Evolutionary conservation across 2,888 invertebrate genomes (phyloP), one percentile per base, ranked within the genome.

Genomic region (Stenotaenia linearis): DNA sequence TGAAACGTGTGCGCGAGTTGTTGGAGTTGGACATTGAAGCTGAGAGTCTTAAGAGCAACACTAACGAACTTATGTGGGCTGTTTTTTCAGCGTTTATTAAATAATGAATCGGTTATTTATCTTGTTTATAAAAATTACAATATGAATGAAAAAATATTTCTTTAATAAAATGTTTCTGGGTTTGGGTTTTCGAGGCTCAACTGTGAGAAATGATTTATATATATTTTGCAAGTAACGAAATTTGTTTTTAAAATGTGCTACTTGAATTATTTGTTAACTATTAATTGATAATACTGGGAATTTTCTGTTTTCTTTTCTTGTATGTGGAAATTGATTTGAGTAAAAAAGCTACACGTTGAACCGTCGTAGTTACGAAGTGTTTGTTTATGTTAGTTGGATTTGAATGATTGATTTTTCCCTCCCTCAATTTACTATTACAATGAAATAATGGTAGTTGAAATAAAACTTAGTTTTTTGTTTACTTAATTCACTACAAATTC

Each of bases 31-130:
- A 99, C 88, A 95, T 96, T 87, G 98, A 99, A 87, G 92, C 93
- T 75, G 98, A 99, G 88, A 92, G 96, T 82, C 92, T 93, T 88
- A 96, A 98, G 88, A 90, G 93, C 75, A 93, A 93, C 86, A 92
- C 94, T 80, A 93, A 93, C 85, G 97, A 98, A 87, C 92, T 98
- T 84, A 93, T 99, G 89, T 99, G 98, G 98, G 97, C 98, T 79
- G 98, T 99, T 81, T 97, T 99, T 88, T 95, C 97, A 83, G 96
- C 98, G 81, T 98, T 98, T 89, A 96, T 95, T 85, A 98, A 98
- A 92, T 98, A 93, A 85, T 56, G 56, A 56, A 56, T 56, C 56
- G n/a, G n/a, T 56, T 56, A 56, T 56, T 56, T 56, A 56, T 37
- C 37, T 37, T 37, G 37, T 37, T 37, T 5, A 37, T 37, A 37